These are phyloP conservation scores for Tragopan temminckii DNA, from an alignment of 2,797 vertebrate species.

Conservation along the genomic window DNA sequence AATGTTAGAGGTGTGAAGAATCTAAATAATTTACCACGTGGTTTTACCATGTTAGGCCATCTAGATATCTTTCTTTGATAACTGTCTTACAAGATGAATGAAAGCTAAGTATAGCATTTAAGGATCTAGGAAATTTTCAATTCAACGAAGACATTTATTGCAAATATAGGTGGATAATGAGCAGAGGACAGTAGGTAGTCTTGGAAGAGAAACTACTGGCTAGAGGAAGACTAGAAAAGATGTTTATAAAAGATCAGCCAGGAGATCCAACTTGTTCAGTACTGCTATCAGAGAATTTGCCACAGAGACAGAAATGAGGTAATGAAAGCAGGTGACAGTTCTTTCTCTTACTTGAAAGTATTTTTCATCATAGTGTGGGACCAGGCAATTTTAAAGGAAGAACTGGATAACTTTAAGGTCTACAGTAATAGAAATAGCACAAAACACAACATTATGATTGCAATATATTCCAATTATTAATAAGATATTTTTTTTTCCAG, in stretches of 20 bases:
- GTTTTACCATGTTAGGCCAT: not conserved
- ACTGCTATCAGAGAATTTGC: not conserved
- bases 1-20: not conserved
- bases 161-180: not conserved
- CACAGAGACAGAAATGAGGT: not conserved
- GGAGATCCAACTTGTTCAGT: not conserved
- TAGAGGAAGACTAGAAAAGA: not conserved
- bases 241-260: not conserved
- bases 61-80: not conserved
- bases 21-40: not conserved
- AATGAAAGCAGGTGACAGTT: not conserved
- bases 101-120: not conserved
- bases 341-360: not conserved
- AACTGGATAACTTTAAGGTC: not conserved
- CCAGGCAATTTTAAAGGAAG: not conserved
- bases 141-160: not conserved
- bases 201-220: not conserved
- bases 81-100: not conserved
- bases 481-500: not conserved
- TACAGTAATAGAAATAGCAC: not conserved
- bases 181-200: not conserved
- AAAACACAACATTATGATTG: not conserved
- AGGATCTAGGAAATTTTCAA: not conserved
- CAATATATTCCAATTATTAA: not conserved
- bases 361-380: not conserved